phyloP scores from a whole-genome alignment of 2,797 vertebrate species.

The Propithecus deckenii region DNA sequence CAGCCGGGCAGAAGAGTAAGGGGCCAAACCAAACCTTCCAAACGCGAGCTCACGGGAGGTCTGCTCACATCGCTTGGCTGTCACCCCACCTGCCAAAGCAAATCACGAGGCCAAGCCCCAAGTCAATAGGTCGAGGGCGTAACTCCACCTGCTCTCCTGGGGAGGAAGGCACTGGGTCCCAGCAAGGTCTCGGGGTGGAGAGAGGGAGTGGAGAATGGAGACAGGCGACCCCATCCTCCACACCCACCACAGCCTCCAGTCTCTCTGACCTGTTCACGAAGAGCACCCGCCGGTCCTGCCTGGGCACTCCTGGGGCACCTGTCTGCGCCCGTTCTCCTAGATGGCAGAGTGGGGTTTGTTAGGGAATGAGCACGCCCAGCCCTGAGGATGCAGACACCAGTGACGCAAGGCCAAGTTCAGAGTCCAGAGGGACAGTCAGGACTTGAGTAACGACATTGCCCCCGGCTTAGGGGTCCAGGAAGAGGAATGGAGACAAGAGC shows the following conservation, averaged over 20 bases:
- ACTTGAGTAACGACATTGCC: background rate
- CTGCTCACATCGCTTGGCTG: accelerated
- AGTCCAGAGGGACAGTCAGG: background rate
- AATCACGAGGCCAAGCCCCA: background rate
- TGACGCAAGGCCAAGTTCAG: background rate
- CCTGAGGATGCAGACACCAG: too few species aligned
- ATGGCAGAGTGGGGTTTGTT: background rate
- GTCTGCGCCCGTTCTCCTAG: accelerated
- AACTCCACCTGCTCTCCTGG: background rate
- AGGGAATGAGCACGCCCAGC: background rate
- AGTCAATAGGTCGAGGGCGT: accelerated
- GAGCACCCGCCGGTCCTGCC: too few species aligned
- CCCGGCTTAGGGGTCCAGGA: background rate
- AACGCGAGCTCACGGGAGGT: accelerated
- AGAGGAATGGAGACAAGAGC: background rate
- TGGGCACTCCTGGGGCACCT: too few species aligned
- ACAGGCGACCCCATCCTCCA: accelerated
- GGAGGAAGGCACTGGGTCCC: background rate
- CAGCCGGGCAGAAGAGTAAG: accelerated
- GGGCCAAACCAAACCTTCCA: background rate
- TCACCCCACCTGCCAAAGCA: background rate
- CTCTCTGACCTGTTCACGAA: background rate
- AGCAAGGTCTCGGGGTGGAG: background rate
- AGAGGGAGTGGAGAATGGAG: background rate
- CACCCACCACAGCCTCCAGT: accelerated